Percentiles rank a stretch among this genome's conserved stretches.
These are phyloP conservation scores for Sinocyclocheilus rhinocerous DNA, from an alignment of 2,113 vertebrate species.

Conservation along the genomic window DNA sequence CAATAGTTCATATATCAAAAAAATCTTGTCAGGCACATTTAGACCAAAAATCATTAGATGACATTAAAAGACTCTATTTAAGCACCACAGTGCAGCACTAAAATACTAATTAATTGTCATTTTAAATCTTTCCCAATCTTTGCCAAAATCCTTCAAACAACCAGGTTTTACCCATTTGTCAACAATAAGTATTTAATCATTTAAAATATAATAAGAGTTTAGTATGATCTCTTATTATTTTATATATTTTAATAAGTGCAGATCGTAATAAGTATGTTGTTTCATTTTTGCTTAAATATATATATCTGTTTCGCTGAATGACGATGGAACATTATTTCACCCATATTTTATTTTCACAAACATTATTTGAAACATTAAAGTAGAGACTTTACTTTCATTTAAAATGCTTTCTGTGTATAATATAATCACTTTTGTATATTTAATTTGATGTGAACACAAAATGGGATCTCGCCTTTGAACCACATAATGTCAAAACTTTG, in stretches of 20 bases:
- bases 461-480: background rate
- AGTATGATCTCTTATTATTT: background rate
- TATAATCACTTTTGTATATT: background rate
- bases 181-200: background rate
- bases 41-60: too few relatives aligned
- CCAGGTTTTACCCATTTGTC: background rate
- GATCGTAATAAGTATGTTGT: too few relatives aligned
- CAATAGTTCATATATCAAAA: background rate
- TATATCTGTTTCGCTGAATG: background rate
- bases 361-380: background rate
- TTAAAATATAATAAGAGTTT: background rate
- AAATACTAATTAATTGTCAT: background rate
- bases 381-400: too few relatives aligned
- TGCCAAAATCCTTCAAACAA: background rate
- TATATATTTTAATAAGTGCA: background rate
- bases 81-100: background rate
- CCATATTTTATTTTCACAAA: background rate
- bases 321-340: background rate
- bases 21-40: background rate
- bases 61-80: background rate
- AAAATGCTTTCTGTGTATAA: background rate
- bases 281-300: background rate
- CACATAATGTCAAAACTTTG: background rate
- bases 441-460: background rate
- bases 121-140: too few relatives aligned